A percentile compares a stretch with the other conserved stretches of the same genome.
Evolutionary conservation across 2,888 invertebrate species (phyloP).

Genomic region (Sarcophaga variegata): DNA sequence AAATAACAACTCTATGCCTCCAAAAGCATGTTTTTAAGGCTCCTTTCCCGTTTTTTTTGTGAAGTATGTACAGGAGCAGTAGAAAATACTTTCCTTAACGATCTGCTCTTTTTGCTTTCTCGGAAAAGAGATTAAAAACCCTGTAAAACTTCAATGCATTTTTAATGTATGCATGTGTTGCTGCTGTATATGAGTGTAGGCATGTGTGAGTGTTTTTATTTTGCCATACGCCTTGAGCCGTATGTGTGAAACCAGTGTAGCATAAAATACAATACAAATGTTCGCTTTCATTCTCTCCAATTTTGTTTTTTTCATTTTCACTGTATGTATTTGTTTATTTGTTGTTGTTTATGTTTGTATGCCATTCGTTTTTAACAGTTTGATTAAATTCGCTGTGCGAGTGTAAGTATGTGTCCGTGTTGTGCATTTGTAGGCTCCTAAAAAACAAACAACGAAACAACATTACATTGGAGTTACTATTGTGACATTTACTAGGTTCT

Average conservation of each 20-base stretch:
- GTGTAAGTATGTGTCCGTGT: not conserved
- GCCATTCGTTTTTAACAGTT: not conserved
- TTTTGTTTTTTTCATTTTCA: constrained; percentile 3
- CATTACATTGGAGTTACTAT: constrained; percentile 46
- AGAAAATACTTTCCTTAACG: too few relatives aligned
- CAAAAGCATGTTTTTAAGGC: too few relatives aligned
- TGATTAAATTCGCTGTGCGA: not conserved
- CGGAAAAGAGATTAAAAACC: not conserved
- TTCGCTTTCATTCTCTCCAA: not conserved
- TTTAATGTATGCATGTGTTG: not conserved
- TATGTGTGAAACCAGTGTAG: constrained; percentile 65
- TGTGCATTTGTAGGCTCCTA: constrained; percentile 46
- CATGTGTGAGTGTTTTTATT: not conserved
- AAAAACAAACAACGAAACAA: constrained; percentile 19
- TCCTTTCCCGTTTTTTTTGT: too few relatives aligned
- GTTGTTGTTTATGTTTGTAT: constrained; percentile 2
- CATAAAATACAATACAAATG: constrained; percentile 54
- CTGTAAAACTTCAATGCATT: constrained; percentile 9
- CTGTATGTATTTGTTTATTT: constrained; percentile 16
- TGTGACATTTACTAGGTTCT: constrained; percentile 14
- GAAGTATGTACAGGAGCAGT: too few relatives aligned
- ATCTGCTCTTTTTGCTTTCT: too few relatives aligned
- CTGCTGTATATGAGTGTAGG: not conserved
- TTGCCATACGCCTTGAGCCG: constrained; percentile 37
- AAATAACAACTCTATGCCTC: too few relatives aligned